Conservation (phyloP, 2,113 vertebrate genomes). For the Saimiri boliviensis region DNA sequence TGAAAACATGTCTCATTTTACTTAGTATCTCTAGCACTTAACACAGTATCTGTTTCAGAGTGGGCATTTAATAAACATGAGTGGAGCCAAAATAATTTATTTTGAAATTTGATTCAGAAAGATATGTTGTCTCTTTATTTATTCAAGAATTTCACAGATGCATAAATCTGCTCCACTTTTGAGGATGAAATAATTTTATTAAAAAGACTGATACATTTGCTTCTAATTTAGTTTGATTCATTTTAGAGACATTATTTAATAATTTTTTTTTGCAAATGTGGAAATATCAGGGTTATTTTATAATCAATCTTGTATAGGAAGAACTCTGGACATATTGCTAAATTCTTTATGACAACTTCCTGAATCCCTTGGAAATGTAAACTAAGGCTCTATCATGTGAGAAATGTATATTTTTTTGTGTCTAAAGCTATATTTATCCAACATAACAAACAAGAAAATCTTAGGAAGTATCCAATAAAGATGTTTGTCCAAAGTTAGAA, state of each 20-base stretch:
- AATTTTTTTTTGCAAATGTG: background rate
- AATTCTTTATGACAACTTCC: background rate
- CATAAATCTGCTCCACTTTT: background rate
- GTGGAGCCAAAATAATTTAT: background rate
- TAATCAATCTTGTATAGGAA: background rate
- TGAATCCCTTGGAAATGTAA: slow-evolving; percentile 41
- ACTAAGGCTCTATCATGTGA: background rate
- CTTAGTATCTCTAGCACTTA: background rate
- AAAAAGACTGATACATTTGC: background rate
- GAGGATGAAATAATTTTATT: background rate
- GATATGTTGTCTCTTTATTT: background rate
- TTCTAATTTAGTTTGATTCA: slow-evolving; percentile 42
- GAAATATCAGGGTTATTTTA: background rate
- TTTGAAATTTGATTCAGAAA: slow-evolving; percentile 39
- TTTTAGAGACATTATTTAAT: slow-evolving; percentile 30
- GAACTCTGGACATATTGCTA: background rate
- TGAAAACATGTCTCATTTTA: background rate
- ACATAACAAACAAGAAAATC: background rate
- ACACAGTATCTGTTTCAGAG: background rate
- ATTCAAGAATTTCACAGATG: slow-evolving; percentile 26
- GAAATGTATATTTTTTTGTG: background rate
- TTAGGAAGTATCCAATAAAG: background rate
- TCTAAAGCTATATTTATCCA: background rate
- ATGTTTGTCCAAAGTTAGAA: background rate
- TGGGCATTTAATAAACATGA: background rate